A percentile compares a stretch with the other conserved stretches of the same genome.
Conservation (phyloP, 23 tunicate genomes). For the Aplidium turbinatum region DNA sequence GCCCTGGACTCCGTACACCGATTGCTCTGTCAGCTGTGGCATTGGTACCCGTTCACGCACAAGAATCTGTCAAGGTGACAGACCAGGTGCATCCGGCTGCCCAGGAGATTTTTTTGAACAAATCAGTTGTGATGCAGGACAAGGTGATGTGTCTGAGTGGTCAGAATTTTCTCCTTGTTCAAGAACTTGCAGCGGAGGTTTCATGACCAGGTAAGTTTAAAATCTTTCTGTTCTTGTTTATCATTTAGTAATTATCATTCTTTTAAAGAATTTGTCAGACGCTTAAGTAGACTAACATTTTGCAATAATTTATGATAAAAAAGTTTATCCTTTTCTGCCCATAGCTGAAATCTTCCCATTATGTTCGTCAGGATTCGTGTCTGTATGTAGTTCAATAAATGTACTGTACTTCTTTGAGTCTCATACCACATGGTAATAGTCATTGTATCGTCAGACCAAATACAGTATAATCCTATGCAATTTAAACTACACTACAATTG, state of each 20-base stretch:
- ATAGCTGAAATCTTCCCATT: too few relatives aligned
- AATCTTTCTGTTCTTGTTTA: not conserved
- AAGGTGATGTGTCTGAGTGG: constrained; percentile 68
- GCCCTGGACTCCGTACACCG: constrained; percentile 69
- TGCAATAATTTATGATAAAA: too few relatives aligned
- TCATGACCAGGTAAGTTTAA: constrained; percentile 38
- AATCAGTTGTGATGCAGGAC: not conserved
- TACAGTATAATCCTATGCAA: too few relatives aligned
- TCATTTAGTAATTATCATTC: not conserved
- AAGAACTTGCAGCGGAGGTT: constrained; percentile 71
- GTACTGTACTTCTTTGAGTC: too few relatives aligned
- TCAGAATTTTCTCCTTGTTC: constrained; percentile 53
- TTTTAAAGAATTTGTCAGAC: too few relatives aligned
- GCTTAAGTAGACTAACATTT: too few relatives aligned
- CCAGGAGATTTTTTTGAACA: not conserved
- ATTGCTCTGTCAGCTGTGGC: constrained; percentile 86
- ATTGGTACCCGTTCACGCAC: constrained; percentile 42
- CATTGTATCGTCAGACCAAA: too few relatives aligned
- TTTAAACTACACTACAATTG: too few relatives aligned
- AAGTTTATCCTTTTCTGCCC: too few relatives aligned
- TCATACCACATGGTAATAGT: too few relatives aligned
- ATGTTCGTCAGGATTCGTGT: too few relatives aligned
- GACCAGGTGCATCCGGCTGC: constrained; percentile 22
- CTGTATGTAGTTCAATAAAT: too few relatives aligned
- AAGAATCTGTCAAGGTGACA: constrained; percentile 60